Evolutionary conservation across 30 jellyfish, hydroid and myxozoan species (phyloP), one percentile per base, ranked within the genome.

Genomic region (Pelagia noctiluca): DNA sequence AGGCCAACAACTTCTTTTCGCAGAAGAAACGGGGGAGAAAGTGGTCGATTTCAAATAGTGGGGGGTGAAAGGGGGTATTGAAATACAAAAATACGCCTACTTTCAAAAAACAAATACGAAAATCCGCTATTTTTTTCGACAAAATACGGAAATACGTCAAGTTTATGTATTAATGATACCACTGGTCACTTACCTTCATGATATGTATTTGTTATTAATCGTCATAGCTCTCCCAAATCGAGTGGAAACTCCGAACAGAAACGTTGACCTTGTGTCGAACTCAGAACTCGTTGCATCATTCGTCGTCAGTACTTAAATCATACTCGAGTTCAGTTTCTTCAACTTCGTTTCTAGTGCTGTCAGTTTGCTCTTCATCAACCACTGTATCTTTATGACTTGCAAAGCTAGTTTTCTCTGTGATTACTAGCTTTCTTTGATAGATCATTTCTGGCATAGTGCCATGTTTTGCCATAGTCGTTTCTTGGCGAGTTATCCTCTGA

Each of bases 371-470:
- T 36, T 49, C 83, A 46, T 37, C 83, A 71, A 35, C 83, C 67
- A 71, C 83, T 35, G 83, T 26, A 71, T 37, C 83, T 71, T 71
- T 71, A 37, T 71, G 83, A 38, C 63, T 35, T 71, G 69, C 83
- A 46, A 35, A 46, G 68, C 30, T 37, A 52, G 68, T 52, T 52
- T 52, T 52, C 26, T 52, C 26, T 52, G 68, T 52, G 68, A 52
- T 71, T 19, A 71, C 67, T 48, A 71, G 83, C 69, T 71, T 71
- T 71, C 83, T 71, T 38, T 71, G 67, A 71, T 71, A 71, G 67
- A 71, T 37, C 83, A 71, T 71, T 71, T 71, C 83, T 71, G 83
- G 83, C 68, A 71, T 71, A 48, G 83, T 71, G 83, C 83, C 83
- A 19, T 52, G 68, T 52, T 52, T 52, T 52, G 68, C 68, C 68